Base-by-base conservation (phyloP, 2,888 invertebrate genomes). In the Exocentrus adspersus region DNA sequence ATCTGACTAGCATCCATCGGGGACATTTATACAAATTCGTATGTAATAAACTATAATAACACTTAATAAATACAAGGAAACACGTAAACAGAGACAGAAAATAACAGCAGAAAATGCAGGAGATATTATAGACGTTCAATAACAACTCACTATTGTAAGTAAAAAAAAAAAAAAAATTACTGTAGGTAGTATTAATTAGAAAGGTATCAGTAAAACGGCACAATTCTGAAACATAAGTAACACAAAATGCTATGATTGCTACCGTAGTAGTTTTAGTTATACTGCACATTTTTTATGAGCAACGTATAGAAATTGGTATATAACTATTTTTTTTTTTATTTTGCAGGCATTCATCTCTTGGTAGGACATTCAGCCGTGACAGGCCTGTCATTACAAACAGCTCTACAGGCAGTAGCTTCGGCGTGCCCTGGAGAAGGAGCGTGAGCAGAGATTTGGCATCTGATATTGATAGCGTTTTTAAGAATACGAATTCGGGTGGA, bases 381-480 rank as follows among this genome's bases (percentile, higher is more conserved):
- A 74, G 77, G 37, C 78, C 77, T 42, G 72, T 72, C 24, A 58
- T 68, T 4, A 66, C 67, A 14, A 75, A 73, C 64, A 63, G 72
- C 2, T 70, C 75, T 37, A 64, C 74, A 2, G 69, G 72, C 28
- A 75, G 72, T 41, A 70, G 72, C 41, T 78, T 80, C 51, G 77
- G 78, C 14, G 80, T 83, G 6, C 84, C 86, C 41, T 89, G 91
- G 89, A 84, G 88, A 66, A 85, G 88, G 67, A 87, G 87, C 77
- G 84, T 87, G 71, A 87, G 87, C 69, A 87, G 91, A 74, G 91
- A 92, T 79, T 81, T 91, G 79, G 88, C 89, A 77, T 87, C 88
- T 51, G 91, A 92, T 78, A 89, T 90, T 83, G 91, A 91, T 77
- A 89, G 89, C 62, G 89, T 90, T 84, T 90, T 90, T 85, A 88